Evolutionary conservation across 2,888 invertebrate species (phyloP).

Genomic region (Ectemnius lituratus): DNA sequence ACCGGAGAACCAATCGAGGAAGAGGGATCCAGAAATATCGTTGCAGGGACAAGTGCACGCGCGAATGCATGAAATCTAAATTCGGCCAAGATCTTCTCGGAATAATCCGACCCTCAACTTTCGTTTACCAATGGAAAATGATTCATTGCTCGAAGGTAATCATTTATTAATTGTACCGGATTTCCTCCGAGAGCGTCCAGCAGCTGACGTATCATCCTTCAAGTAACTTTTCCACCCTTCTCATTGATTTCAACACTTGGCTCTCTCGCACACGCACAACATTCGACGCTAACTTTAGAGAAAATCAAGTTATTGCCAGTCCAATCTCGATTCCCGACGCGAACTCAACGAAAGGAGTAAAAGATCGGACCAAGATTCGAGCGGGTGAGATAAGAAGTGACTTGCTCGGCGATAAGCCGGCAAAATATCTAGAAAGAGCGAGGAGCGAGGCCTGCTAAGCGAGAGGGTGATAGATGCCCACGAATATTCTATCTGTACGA

Average conservation of each 20-base stretch:
- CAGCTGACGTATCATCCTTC: conserved; percentile 57
- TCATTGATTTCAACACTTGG: background rate
- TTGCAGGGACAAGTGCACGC: conserved; percentile 45
- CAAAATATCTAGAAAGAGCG: background rate
- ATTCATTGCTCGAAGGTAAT: too few relatives aligned
- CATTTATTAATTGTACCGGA: conserved; percentile 44
- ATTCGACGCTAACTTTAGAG: conserved; percentile 1
- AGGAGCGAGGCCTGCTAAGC: too few relatives aligned
- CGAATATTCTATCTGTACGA: too few relatives aligned
- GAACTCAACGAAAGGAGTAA: conserved; percentile 30
- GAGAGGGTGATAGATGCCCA: too few relatives aligned
- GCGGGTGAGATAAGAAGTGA: conserved; percentile 50
- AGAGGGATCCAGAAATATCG: conserved; percentile 23
- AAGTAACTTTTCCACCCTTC: too few relatives aligned
- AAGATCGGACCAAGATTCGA: background rate
- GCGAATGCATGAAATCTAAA: conserved; percentile 45
- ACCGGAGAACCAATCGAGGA: too few relatives aligned
- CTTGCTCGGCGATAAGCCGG: conserved; percentile 50
- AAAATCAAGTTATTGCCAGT: conserved; percentile 4
- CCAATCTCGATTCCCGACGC: conserved; percentile 1
- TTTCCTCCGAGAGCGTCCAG: conserved; percentile 56
- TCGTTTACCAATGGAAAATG: too few relatives aligned
- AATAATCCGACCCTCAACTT: conserved; percentile 3
- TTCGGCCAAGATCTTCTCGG: background rate
- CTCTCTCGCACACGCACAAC: background rate